Evolutionary conservation across 2,113 vertebrate species (phyloP).

Genomic region (Forbesichthys agassizii): DNA sequence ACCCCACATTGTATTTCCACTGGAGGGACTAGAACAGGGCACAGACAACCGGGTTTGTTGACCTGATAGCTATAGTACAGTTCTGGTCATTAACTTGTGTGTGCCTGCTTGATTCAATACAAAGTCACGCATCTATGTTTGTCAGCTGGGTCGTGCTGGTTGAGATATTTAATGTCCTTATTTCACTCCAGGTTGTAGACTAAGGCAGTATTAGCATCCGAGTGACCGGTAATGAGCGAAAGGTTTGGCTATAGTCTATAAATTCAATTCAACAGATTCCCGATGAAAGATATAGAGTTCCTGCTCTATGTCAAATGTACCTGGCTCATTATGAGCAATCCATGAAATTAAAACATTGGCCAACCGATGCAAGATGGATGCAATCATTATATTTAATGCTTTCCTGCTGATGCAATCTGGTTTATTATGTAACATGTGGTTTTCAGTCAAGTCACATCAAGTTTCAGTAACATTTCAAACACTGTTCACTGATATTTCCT

Average conservation of each 20-base stretch:
- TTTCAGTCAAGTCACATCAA: slow-evolving; percentile 14
- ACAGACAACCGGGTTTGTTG: slow-evolving; percentile 25
- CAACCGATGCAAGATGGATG: slow-evolving; percentile 41
- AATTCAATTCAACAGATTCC: slow-evolving; percentile 43
- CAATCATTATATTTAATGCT: slow-evolving; percentile 44
- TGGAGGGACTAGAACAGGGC: slow-evolving; percentile 32
- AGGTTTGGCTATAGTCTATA: slow-evolving; percentile 32
- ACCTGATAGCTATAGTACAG: slow-evolving; percentile 21
- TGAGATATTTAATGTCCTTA: slow-evolving; percentile 28
- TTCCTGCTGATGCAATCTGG: slow-evolving; percentile 48
- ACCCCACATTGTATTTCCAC: slow-evolving; percentile 55
- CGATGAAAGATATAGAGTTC: slow-evolving; percentile 25
- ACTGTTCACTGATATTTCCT: slow-evolving; percentile 58
- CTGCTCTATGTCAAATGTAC: slow-evolving; percentile 33
- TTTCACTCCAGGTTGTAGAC: too few relatives aligned
- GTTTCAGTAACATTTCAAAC: slow-evolving; percentile 46
- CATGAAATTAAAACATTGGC: slow-evolving; percentile 32
- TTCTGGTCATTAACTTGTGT: slow-evolving; percentile 21
- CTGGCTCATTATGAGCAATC: slow-evolving; percentile 30
- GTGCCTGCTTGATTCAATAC: slow-evolving; percentile 30
- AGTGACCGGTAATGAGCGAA: too few relatives aligned
- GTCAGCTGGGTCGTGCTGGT: slow-evolving; percentile 60
- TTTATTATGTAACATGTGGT: slow-evolving; percentile 49
- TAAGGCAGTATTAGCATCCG: background rate
- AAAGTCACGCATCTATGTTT: slow-evolving; percentile 53